A percentile compares a stretch with the other conserved stretches of the same genome.
Conservation (phyloP, 2,113 vertebrate genomes). For the Chionomys nivalis region DNA sequence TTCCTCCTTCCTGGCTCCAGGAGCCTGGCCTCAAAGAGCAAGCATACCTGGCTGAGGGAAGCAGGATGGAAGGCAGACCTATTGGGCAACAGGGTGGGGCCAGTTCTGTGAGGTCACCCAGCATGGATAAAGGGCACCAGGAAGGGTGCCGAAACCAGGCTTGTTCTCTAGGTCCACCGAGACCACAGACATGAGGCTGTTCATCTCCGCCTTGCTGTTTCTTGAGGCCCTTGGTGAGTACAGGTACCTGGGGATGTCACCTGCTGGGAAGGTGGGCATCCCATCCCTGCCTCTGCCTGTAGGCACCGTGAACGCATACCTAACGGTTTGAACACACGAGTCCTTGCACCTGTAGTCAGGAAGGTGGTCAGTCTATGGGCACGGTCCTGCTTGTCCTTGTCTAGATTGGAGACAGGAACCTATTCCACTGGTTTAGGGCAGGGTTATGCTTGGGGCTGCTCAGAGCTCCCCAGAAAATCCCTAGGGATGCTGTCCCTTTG, state of each 20-base stretch:
- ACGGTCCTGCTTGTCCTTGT: not conserved
- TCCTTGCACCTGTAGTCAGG: not conserved
- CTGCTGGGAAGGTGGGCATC: not conserved
- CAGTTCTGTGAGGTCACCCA: not conserved
- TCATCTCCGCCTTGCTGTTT: constrained; percentile 16
- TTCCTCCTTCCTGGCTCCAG: not conserved
- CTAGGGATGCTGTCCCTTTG: accelerated
- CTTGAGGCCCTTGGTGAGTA: constrained; percentile 71
- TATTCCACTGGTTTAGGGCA: accelerated
- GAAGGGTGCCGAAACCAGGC: not conserved
- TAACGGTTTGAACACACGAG: accelerated
- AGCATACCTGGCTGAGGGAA: not conserved
- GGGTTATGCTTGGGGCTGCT: accelerated
- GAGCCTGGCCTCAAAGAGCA: not conserved
- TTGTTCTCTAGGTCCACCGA: not conserved
- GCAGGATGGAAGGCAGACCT: too few relatives aligned
- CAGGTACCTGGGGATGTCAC: not conserved
- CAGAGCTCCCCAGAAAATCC: too few relatives aligned
- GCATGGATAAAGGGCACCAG: constrained; percentile 59
- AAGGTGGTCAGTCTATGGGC: not conserved
- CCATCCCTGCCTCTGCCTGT: not conserved
- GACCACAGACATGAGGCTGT: constrained; percentile 57
- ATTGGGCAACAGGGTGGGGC: constrained; percentile 61
- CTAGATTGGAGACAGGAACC: not conserved
- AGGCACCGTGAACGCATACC: too few relatives aligned